These are phyloP conservation scores for Etheostoma perlongum DNA, from an alignment of 2,797 vertebrate genomes.

Conservation along the genomic window DNA sequence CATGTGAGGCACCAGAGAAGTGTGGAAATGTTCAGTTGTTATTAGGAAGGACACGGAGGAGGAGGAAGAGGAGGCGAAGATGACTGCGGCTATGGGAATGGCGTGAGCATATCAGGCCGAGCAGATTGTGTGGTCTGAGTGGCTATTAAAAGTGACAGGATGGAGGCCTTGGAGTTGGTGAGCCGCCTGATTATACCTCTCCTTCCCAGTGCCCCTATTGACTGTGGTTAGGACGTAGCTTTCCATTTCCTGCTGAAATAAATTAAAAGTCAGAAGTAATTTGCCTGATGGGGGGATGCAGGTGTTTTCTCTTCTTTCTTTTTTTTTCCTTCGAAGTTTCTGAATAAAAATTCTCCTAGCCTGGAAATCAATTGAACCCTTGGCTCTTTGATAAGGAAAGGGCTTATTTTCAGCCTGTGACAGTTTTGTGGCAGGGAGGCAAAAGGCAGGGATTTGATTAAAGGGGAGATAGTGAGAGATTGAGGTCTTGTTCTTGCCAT, in stretches of 20 bases:
- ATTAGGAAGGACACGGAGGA: conserved; percentile 86
- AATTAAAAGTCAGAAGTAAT: conserved; percentile 99
- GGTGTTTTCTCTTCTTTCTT: conserved; percentile 86
- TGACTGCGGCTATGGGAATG: conserved; percentile 82
- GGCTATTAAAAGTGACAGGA: conserved; percentile 97
- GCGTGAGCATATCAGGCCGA: conserved; percentile 88
- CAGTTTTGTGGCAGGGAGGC: conserved; percentile 92
- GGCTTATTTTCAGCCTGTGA: conserved; percentile 97
- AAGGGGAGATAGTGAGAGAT: conserved; percentile 97
- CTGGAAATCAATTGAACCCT: conserved; percentile 96
- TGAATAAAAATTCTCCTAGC: conserved; percentile 84
- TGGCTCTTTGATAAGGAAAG: conserved; percentile 89
- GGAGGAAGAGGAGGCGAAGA: conserved; percentile 60
- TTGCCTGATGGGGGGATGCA: conserved; percentile 96
- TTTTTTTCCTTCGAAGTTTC: conserved; percentile 80
- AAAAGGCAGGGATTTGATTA: conserved; percentile 97
- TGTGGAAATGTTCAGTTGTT: conserved; percentile 87
- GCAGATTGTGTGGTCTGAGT: conserved; percentile 93
- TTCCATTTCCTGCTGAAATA: conserved; percentile 99
- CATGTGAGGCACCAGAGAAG: conserved; percentile 56
- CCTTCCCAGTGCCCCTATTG: conserved; percentile 91
- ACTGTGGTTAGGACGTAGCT: conserved; percentile 96
- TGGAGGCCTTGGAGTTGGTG: conserved; percentile 89
- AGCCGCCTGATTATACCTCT: conserved; percentile 93
- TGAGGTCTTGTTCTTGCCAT: conserved; percentile 99